A percentile compares a stretch with the other conserved stretches of the same genome.
phyloP scores from a whole-genome alignment of 2,888 invertebrate species.

The Choristoneura rosaceana region DNA sequence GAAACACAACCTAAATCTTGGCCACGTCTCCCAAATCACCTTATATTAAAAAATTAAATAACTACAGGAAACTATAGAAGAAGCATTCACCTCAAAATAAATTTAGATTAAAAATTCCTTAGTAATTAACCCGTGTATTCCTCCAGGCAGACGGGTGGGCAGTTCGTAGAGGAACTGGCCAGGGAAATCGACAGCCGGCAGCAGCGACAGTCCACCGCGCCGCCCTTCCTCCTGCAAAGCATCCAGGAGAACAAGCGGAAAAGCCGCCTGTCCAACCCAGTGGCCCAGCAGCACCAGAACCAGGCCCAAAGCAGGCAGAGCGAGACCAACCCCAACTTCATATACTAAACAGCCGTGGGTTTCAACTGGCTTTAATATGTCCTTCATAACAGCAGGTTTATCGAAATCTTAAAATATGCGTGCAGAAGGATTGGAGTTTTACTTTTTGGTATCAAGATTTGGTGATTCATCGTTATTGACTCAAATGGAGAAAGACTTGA shows the following conservation, averaged over 20 bases:
- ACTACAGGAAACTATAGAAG: no score
- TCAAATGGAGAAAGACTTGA: no score
- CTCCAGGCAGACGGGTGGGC: conserved; percentile 81
- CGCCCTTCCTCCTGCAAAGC: conserved; percentile 76
- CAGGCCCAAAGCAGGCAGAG: conserved; percentile 61
- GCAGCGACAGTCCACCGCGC: conserved; percentile 61
- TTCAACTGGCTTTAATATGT: not conserved
- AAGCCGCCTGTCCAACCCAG: conserved; percentile 61
- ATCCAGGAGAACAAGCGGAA: conserved; percentile 74
- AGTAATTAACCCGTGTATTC: conserved; percentile 54
- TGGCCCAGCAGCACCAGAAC: conserved; percentile 43
- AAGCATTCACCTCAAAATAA: no score
- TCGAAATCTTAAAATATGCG: not conserved
- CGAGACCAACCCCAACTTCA: conserved; percentile 78
- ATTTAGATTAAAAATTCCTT: not conserved
- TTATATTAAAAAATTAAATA: no score
- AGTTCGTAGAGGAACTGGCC: conserved; percentile 76
- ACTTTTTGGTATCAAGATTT: no score
- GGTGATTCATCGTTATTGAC: no score
- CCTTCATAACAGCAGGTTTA: not conserved
- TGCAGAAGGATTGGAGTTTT: not conserved
- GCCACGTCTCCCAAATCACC: no score
- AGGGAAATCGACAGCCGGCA: conserved; percentile 70
- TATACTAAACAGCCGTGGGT: conserved; percentile 57
- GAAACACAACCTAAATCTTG: no score